Percentiles rank a stretch among this genome's conserved stretches.
Evolutionary conservation across 2,797 vertebrate species (phyloP).

Genomic region (Tragopan temminckii): DNA sequence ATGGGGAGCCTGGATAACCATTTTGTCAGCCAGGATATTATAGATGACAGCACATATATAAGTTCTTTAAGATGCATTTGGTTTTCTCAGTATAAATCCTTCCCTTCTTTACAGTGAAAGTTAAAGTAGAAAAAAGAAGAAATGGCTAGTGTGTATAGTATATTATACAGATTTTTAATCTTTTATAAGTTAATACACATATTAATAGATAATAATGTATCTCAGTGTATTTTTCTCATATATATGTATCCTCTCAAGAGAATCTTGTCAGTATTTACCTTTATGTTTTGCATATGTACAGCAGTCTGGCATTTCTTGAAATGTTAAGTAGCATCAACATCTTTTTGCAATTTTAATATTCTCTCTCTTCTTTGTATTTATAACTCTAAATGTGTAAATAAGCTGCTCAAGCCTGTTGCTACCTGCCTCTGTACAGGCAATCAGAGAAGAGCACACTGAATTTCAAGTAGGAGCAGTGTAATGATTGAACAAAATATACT

Average conservation of each 20-base stretch:
- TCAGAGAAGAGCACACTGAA: neutral
- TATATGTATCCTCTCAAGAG: neutral
- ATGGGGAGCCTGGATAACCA: neutral
- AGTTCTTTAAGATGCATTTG: neutral
- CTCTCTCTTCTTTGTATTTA: neutral
- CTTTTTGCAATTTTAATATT: neutral
- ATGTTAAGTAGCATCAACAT: neutral
- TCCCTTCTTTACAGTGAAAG: neutral
- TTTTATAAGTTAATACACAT: neutral
- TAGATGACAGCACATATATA: neutral
- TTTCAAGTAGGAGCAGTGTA: neutral
- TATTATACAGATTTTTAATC: neutral
- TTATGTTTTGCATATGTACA: neutral
- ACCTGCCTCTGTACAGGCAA: neutral
- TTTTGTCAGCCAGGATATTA: neutral
- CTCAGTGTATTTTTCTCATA: neutral
- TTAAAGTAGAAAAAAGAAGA: neutral
- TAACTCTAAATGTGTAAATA: neutral
- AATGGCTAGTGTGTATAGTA: no score
- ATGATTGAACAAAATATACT: neutral
- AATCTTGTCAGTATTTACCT: neutral
- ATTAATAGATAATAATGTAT: neutral
- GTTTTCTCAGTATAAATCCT: neutral
- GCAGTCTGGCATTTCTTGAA: neutral
- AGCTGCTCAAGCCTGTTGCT: neutral